Percentiles rank a stretch among this genome's conserved stretches.
Conservation (phyloP, 2,113 vertebrate genomes). For the Reinhardtius hippoglossoides region DNA sequence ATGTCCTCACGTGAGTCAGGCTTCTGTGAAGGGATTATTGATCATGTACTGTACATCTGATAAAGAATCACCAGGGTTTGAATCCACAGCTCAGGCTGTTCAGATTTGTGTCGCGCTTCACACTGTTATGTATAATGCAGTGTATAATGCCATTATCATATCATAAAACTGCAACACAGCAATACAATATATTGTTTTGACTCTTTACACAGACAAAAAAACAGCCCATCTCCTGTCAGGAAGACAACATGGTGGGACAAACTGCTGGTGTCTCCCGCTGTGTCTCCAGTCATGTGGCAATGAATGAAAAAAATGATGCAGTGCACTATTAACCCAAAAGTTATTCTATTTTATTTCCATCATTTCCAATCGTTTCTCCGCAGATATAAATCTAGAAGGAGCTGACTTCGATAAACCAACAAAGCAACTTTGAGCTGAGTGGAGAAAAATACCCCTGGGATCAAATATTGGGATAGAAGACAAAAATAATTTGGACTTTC, state of each 20-base stretch:
- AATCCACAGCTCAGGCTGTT: slow-evolving; percentile 10
- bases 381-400: background rate
- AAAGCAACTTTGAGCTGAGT: slow-evolving; percentile 3
- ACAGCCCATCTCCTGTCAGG: background rate
- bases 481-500: no score
- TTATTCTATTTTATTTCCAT: background rate
- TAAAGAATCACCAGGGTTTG: slow-evolving; percentile 1
- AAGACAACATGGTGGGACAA: slow-evolving; percentile 1
- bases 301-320: slow-evolving; percentile 36
- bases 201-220: background rate
- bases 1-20: slow-evolving; percentile 13
- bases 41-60: slow-evolving; percentile 11
- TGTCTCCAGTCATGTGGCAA: background rate
- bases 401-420: slow-evolving; percentile 32
- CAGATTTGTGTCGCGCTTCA: background rate
- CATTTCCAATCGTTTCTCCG: background rate
- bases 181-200: background rate
- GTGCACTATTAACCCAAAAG: background rate
- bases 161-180: background rate
- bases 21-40: slow-evolving; percentile 33
- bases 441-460: background rate
- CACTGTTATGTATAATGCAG: background rate
- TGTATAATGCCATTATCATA: background rate
- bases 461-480: no score
- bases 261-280: slow-evolving; percentile 13